A percentile compares a stretch with the other conserved stretches of the same genome.
Evolutionary conservation across 2,888 invertebrate genomes (phyloP).

Genomic region (Coenonympha glycerion): DNA sequence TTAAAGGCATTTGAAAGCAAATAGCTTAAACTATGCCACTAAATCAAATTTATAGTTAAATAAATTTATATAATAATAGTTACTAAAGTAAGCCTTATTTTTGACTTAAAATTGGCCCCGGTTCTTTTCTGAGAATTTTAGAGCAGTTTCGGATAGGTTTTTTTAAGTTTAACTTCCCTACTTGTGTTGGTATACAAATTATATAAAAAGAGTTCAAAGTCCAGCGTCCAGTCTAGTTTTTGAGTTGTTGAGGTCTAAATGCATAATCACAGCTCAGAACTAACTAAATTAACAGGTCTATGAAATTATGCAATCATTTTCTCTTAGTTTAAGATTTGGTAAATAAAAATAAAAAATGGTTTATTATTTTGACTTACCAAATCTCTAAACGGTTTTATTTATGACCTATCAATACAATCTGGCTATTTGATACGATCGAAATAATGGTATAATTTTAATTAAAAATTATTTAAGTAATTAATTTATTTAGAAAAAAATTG

Average conservation of each 20-base stretch:
- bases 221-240: neutral
- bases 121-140: conserved; percentile 3
- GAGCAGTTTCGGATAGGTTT: neutral
- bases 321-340: neutral
- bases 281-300: too few relatives aligned
- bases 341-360: too few relatives aligned
- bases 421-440: neutral
- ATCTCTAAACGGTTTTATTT: neutral
- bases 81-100: too few relatives aligned
- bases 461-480: neutral
- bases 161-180: neutral
- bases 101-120: too few relatives aligned
- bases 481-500: neutral
- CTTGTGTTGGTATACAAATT: neutral
- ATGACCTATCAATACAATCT: neutral
- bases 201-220: neutral
- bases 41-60: too few relatives aligned
- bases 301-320: too few relatives aligned
- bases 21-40: too few relatives aligned
- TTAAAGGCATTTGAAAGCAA: too few relatives aligned
- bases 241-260: neutral
- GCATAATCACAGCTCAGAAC: too few relatives aligned
- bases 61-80: too few relatives aligned
- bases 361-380: too few relatives aligned
- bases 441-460: neutral